phyloP scores from a whole-genome alignment of 2,888 invertebrate species.

The Tortricodes alternella region DNA sequence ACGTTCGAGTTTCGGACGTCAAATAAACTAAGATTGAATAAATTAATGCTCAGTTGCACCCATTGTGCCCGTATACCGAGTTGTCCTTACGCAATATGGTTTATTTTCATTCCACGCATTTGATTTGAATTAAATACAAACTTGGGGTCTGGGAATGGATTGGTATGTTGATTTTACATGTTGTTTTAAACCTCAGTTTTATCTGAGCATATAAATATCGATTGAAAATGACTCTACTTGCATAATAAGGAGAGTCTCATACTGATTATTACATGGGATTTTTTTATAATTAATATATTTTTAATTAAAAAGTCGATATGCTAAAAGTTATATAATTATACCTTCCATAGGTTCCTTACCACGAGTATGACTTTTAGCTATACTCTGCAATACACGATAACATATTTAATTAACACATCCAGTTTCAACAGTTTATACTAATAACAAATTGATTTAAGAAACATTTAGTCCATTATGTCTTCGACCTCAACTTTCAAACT shows the following conservation, averaged over 20 bases:
- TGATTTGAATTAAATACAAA: background rate
- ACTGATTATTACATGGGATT: no score
- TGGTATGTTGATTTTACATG: background rate
- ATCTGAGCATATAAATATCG: no score
- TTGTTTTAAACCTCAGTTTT: no score
- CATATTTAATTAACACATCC: no score
- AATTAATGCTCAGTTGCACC: slow-evolving; percentile 48
- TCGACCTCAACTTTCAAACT: background rate
- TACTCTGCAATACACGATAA: background rate
- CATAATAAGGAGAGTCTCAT: no score
- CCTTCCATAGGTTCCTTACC: no score
- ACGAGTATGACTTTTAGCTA: background rate
- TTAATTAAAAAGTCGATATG: no score
- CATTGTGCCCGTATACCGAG: slow-evolving; percentile 40
- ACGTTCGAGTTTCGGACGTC: slow-evolving; percentile 45
- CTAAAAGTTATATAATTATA: no score
- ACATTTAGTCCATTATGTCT: background rate
- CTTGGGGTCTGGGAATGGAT: background rate
- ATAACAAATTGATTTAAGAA: background rate
- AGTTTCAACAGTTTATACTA: no score
- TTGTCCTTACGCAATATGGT: background rate
- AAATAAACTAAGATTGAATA: slow-evolving; percentile 48
- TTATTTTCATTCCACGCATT: slow-evolving; percentile 3
- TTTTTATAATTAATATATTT: no score
- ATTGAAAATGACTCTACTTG: no score